Base-by-base conservation (phyloP, 2,113 vertebrate genomes). In the Neotragus moschatus region DNA sequence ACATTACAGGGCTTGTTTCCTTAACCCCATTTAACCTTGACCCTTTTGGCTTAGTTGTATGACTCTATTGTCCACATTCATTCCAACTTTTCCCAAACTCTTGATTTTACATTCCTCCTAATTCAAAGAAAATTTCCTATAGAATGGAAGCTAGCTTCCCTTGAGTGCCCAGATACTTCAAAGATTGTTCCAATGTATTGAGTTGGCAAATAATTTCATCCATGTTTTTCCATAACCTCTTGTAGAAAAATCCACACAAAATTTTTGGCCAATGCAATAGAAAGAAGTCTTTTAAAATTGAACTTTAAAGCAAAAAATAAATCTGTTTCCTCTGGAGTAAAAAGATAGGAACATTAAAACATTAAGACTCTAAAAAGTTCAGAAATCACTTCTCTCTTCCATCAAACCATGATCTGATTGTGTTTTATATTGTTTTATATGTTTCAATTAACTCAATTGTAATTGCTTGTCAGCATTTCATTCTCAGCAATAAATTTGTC, bases 401-500 rank as follows among this genome's bases (percentile, higher is more conserved):
- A 51, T 91, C 2, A 23, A 51, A 90, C n/a, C 25, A 3, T 2
- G 1, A 28, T 92, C 85, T 56, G 60, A 91, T 90, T 91, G 39
- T 96, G 87, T 9, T 84, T 95, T 96, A 96, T 94, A 88, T 97
- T 97, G 90, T 80, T 97, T 98, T 94, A 94, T 97, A 96, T 95
- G 82, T 98, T 97, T 98, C 95, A 97, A 80, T 98, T 97, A 97
- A 95, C 91, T 96, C 79, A 86, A 81, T 89, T 97, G 56, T 94
- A 96, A 97, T 96, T 96, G 97, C 94, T 97, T 96, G 92, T 97
- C 97, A 97, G 91, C 82, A 91, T 93, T 92, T 97, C 84, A 84
- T 95, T 96, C 82, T 45, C n/a, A 81, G 90, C 91, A 75, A 95
- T 96, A 96, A 97, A 98, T 95, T 98, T 96, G 95, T 97, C 97